Evolutionary conservation across 2,888 invertebrate genomes (phyloP), one percentile per base, ranked within the genome.

Genomic region (Zaprionus lineosus): DNA sequence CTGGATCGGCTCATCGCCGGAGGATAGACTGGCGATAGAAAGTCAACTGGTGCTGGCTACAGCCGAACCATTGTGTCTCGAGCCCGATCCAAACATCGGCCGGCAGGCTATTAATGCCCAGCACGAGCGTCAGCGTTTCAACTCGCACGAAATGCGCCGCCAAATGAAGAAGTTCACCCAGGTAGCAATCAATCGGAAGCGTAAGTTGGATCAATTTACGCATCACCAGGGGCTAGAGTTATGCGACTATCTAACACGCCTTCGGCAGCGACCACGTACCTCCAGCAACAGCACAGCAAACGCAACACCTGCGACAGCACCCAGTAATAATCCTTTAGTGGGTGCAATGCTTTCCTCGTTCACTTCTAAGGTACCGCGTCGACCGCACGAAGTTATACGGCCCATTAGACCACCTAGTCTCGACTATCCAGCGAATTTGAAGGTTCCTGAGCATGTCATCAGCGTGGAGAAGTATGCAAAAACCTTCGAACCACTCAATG

Each of bases 1-100:
- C 21, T 61, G 51, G 73, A 85, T 87, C 18, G 75, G 67, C 36
- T 57, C 81, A 26, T 70, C 74, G 21, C 59, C 78, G 15, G 90
- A 90, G 56, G 90, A 90, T 60, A 87, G 86, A 56, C 72, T 90
- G 16, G 75, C 84, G 14, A 61, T 90, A 41, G 98, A 98, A 89
- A 95, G 96, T 64, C 95, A 96, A 75, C 89, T 98, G 59, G 93
- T 98, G 28, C 92, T 96, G 84, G 95, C 96, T 8, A 95, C 96
- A 2, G 94, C 95, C 64, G 96, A 96, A 8, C 96, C 95, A 3
- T 91, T 98, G 24, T 98, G 97, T 89, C 92, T 98, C 44, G 97
- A 97, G 90, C 97, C 98, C 2, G 94, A 95, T 83, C 96, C 96
- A 1, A 93, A 94, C 16, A 94, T 97, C 31, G 94, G 95, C 18